phyloP scores from a whole-genome alignment of 2,888 invertebrate genomes.

The Lasioglossum oenotherae region DNA sequence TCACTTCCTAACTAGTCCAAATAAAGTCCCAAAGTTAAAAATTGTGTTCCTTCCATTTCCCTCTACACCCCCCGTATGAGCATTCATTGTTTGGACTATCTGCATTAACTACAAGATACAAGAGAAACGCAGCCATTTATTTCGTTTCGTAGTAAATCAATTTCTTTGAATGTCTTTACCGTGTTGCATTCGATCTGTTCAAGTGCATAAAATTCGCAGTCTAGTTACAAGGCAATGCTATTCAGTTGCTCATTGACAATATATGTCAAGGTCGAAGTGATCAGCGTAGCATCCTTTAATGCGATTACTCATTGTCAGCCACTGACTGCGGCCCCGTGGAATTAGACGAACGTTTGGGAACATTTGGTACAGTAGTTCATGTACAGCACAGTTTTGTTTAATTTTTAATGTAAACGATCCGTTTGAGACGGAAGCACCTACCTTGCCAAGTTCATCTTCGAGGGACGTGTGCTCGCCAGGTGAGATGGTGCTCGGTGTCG shows the following conservation, averaged over 20 bases:
- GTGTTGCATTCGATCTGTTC: too few relatives aligned
- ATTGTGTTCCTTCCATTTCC: too few relatives aligned
- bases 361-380: neutral
- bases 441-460: slow-evolving; percentile 82
- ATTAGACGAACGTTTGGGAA: neutral
- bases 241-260: neutral
- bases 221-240: neutral
- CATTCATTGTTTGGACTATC: too few relatives aligned
- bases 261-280: neutral
- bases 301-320: neutral
- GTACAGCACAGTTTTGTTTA: neutral
- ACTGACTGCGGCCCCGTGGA: neutral
- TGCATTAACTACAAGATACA: neutral
- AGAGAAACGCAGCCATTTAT: too few relatives aligned
- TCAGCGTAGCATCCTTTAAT: neutral
- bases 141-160: too few relatives aligned
- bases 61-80: too few relatives aligned
- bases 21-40: too few relatives aligned
- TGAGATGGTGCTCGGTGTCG: slow-evolving; percentile 85
- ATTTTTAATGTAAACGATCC: neutral
- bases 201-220: neutral
- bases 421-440: slow-evolving; percentile 38
- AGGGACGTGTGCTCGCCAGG: slow-evolving; percentile 83
- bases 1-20: too few relatives aligned
- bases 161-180: too few relatives aligned